Base-by-base conservation (phyloP, 2,888 invertebrate species). In the Aphrophora alni region DNA sequence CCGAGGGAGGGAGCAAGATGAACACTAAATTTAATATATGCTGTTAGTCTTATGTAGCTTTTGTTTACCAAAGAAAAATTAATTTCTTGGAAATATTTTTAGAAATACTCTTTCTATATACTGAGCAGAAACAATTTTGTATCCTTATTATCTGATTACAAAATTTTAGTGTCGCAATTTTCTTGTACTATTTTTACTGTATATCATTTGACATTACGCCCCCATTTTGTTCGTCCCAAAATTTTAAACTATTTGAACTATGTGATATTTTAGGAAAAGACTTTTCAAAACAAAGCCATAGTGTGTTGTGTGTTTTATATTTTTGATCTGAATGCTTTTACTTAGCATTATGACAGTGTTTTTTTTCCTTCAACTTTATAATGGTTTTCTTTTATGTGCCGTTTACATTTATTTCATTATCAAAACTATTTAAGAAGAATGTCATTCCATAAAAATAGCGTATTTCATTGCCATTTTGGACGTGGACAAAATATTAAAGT, bases 221-320 rank as follows among this genome's bases (percentile, higher is more conserved):
- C 59, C 4, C n/a, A n/a, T n/a, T n/a, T 59, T 59, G 59, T 21
- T 59, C 59, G 21, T 59, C 59, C 59, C 59, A 59, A 59, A 21
- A 21, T 59, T 59, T n/a, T 59, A 59, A 59, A 59, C 59, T 59
- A 59, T 59, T 59, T 59, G 59, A 59, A 59, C 59, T 59, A 59
- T 59, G 59, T 59, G 59, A 59, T 59, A 59, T 59, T 21, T n/a
- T 59, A 21, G 59, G 21, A 59, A n/a, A 59, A 59, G 59, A 59
- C 59, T 59, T 59, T 21, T 14, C 10, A 2, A 59, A 59, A 21
- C 59, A 21, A 10, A 21, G 14, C 21, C 21, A n/a, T n/a, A n/a
- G 59, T 59, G 59, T 59, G 44, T 59, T 59, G 59, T 59, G 59
- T 59, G 59, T 59, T 59, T 59, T 59, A 21, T 59, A 59, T 59